These are phyloP conservation scores for Alfaro cultratus DNA, from an alignment of 2,797 vertebrate species.

Conservation along the genomic window DNA sequence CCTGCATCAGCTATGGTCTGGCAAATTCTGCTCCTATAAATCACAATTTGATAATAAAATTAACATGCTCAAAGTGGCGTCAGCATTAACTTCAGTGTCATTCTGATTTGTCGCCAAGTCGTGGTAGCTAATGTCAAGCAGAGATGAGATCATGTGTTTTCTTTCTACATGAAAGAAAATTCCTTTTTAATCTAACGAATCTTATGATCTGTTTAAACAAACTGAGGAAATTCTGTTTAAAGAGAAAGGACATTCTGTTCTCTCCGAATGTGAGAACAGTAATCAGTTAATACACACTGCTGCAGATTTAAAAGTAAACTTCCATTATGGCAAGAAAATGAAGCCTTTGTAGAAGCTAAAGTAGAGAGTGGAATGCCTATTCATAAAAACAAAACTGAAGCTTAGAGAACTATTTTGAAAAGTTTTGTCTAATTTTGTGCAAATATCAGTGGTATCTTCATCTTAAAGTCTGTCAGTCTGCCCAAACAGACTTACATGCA, in stretches of 20 bases:
- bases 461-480: constrained; percentile 1
- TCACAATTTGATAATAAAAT: constrained; percentile 1
- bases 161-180: background rate
- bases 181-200: background rate
- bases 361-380: background rate
- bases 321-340: background rate
- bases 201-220: background rate
- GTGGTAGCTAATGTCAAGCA: constrained; percentile 11
- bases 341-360: background rate
- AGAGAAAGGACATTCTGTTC: no score
- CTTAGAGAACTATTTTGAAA: background rate
- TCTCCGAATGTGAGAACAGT: background rate
- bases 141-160: constrained; percentile 26
- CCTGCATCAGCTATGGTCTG: constrained; percentile 7
- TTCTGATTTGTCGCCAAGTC: constrained; percentile 21
- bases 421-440: background rate
- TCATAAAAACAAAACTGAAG: background rate
- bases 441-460: background rate
- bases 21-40: constrained; percentile 15
- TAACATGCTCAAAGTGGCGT: constrained; percentile 19
- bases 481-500: background rate
- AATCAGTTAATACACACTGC: background rate
- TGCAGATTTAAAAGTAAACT: background rate
- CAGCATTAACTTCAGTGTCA: constrained; percentile 13
- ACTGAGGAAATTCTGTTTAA: background rate